A percentile compares a stretch with the other conserved stretches of the same genome.
These are phyloP conservation scores for Bombus confusus DNA, from an alignment of 1,140 invertebrate species.

Conservation along the genomic window DNA sequence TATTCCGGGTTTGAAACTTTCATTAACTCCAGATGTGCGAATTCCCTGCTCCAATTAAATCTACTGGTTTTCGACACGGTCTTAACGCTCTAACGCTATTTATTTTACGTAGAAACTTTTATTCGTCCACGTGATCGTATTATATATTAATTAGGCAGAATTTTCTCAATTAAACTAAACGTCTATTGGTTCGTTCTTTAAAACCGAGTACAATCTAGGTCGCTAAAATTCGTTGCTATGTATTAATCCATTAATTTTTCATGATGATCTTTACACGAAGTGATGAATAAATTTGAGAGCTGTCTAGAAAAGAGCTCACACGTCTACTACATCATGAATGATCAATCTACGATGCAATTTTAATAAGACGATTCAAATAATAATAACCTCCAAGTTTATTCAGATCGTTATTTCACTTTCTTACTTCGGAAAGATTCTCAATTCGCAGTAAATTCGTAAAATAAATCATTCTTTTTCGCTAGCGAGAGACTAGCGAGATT, in stretches of 20 bases:
- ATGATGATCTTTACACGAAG: no score
- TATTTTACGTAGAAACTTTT: background rate
- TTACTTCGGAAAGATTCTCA: background rate
- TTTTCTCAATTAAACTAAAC: background rate
- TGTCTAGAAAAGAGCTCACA: no score
- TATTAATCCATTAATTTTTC: no score
- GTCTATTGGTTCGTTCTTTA: no score
- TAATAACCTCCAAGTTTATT: no score
- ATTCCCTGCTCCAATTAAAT: constrained; percentile 42
- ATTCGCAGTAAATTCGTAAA: background rate
- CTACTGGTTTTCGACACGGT: background rate
- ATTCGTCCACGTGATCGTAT: background rate
- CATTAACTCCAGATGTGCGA: constrained; percentile 40
- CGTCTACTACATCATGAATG: no score
- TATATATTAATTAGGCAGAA: background rate
- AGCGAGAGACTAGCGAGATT: background rate
- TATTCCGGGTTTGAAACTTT: constrained; percentile 26
- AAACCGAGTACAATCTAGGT: background rate
- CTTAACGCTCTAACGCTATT: constrained; percentile 1
- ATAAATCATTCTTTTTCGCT: background rate
- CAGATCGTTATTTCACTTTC: background rate
- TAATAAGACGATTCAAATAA: no score
- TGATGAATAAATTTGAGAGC: no score
- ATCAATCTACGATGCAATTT: no score
- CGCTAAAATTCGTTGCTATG: background rate